Base-by-base conservation (phyloP, 2,888 invertebrate species). In the Cepaea hortensis region DNA sequence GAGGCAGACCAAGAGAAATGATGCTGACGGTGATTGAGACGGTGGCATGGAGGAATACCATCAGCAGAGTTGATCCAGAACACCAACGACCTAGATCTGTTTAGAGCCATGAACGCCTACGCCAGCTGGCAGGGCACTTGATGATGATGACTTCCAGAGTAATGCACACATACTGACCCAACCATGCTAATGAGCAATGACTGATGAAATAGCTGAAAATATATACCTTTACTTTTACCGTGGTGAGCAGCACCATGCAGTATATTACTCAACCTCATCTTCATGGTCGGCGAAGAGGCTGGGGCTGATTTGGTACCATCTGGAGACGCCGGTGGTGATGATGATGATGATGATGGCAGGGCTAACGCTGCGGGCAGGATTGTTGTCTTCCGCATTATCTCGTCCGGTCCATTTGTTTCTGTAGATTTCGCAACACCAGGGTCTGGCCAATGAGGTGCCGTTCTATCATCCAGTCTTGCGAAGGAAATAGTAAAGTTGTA, bases 201-300 rank as follows among this genome's bases (percentile, higher is more conserved):
- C 13, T 20, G 50, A 46, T 15, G 18, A 50, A 55, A 55, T 11
- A 55, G 65, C 7, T 35, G 35, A 65, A 20, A 18, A 18, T 15
- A 23, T 65, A 13, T 83, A 88, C 88, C 88, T 88, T 88, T 89
- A 62, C 85, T 65, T 62, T 89, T 84, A 79, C 86, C 80, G 68
- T 88, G 87, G 73, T 89, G 81, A 15, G 87, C 84, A n/a, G 89
- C 88, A 46, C 84, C 87, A 48, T 88, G 88, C 20, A 89, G 79
- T 86, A 89, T 88, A 70, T 62, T 87, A 77, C 86, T 81, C 82
- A 89, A 81, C 81, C 83, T 15, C 83, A 83, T 83, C 55, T 83
- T 83, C 72, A 83, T 73, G n/a, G 83, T 83, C n/a, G 83, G 83
- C 23, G 83, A 83, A 18, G 72, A 50, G 23, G 70, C 50, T 1